Percentiles rank a stretch among this genome's conserved stretches.
These are phyloP conservation scores for Falco novaeseelandiae DNA, from an alignment of 2,797 vertebrate genomes.

Conservation along the genomic window DNA sequence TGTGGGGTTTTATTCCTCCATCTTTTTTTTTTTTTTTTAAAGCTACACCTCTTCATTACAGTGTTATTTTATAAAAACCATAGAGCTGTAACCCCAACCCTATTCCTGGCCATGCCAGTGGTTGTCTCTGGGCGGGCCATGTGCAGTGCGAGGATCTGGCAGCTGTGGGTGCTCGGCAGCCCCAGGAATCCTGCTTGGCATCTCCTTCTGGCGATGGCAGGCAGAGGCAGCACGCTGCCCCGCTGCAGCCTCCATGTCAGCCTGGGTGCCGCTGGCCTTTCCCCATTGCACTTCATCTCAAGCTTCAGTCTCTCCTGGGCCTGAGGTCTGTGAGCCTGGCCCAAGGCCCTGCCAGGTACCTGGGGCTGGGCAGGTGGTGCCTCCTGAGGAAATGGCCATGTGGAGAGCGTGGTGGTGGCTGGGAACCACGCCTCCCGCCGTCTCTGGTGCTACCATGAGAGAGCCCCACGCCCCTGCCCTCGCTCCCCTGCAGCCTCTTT, in stretches of 20 bases:
- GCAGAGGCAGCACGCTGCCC: too few relatives aligned
- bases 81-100: neutral
- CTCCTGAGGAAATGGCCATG: fast-evolving
- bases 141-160: fast-evolving
- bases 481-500: fast-evolving
- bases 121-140: fast-evolving
- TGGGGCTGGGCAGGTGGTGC: fast-evolving
- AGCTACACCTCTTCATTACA: neutral
- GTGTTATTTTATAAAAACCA: neutral
- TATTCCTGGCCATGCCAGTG: neutral
- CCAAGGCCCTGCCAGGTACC: fast-evolving
- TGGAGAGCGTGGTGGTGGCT: neutral
- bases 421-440: neutral
- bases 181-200: too few relatives aligned
- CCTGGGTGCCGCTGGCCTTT: neutral
- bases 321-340: neutral
- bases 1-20: neutral
- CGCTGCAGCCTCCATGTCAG: too few relatives aligned
- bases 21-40: neutral
- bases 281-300: neutral
- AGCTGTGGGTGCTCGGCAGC: fast-evolving
- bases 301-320: neutral
- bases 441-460: neutral
- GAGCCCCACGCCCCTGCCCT: neutral
- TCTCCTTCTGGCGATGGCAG: fast-evolving